Conservation (phyloP, 2,888 invertebrate genomes). For the Tetragnatha montana region DNA sequence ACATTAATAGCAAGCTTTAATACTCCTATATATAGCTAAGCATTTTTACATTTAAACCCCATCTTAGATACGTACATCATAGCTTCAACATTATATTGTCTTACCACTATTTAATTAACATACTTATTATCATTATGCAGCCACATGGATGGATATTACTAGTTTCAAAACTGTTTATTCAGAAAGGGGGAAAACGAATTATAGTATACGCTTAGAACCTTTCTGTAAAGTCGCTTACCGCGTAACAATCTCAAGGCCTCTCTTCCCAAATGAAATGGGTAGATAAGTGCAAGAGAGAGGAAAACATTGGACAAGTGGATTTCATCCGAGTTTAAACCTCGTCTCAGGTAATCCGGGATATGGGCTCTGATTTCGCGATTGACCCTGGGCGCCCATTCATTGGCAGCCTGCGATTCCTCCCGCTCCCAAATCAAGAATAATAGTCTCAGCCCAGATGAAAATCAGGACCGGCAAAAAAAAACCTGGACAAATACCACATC, state of each 20-base stretch:
- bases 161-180: no score
- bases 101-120: no score
- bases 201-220: no score
- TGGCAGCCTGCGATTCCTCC: constrained; percentile 42
- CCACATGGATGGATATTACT: no score
- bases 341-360: constrained; percentile 42
- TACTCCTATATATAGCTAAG: no score
- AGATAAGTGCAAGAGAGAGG: constrained; percentile 14
- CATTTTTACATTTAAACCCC: no score
- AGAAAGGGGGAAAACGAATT: no score
- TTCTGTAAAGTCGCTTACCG: no score
- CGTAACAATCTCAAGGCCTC: neutral
- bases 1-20: no score
- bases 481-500: constrained; percentile 55
- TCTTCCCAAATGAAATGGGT: constrained; percentile 10
- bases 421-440: constrained; percentile 64
- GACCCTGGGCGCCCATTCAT: constrained; percentile 49
- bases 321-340: constrained; percentile 16
- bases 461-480: constrained; percentile 52
- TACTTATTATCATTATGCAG: no score
- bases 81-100: no score
- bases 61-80: no score
- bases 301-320: constrained; percentile 41
- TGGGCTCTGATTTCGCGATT: constrained; percentile 51
- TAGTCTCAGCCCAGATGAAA: constrained; percentile 62